Evolutionary conservation across 2,888 invertebrate species (phyloP), one percentile per base, ranked within the genome.

Genomic region (Lepidochrysops patricia): DNA sequence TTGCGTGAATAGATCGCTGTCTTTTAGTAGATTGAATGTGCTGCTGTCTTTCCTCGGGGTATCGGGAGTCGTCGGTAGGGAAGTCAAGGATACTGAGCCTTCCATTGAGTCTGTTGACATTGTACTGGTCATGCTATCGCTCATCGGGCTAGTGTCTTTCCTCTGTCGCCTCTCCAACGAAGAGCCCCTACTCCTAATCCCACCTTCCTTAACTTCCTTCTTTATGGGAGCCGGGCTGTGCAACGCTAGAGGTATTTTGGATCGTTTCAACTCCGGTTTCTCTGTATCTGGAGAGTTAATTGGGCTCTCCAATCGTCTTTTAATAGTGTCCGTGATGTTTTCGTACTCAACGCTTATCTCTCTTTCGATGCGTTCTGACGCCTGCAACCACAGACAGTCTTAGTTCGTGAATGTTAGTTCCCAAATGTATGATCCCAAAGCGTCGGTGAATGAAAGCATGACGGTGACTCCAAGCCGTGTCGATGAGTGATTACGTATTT

Each of bases 1-100:
- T 79, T 93, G 92, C 5, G 93, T 92, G 76, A 94, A 94, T 9
- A 94, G 84, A 37, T 90, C 90, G 75, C 94, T 94, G 64, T 93
- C 92, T 71, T 93, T 90, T 9, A 93, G 89, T 60, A 94, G 79
- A 68, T 91, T 91, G 73, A 93, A 93, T 1, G 93, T 92, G 74
- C 91, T 90, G 67, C 91, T 90, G 76, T 90, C 76, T 57, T 89
- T 77, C 63, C 83, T 79, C 5, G 88, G 84, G 60, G 88, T 70
- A 13, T 82, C 84, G n/a, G 82, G 81, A 3, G 79, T 73, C 35
- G 72, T 62, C 4, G 79, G 79, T 56, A 71, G 64, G 50, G 72
- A 70, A 29, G 64, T 62, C 48, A 68, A 59, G 57, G 67, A 65
- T 37, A 64, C 19, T 37, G 68, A 62, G 4, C 67, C 71, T 59